phyloP scores from a whole-genome alignment of 2,113 vertebrate genomes.

The Salvelinus namaycush region DNA sequence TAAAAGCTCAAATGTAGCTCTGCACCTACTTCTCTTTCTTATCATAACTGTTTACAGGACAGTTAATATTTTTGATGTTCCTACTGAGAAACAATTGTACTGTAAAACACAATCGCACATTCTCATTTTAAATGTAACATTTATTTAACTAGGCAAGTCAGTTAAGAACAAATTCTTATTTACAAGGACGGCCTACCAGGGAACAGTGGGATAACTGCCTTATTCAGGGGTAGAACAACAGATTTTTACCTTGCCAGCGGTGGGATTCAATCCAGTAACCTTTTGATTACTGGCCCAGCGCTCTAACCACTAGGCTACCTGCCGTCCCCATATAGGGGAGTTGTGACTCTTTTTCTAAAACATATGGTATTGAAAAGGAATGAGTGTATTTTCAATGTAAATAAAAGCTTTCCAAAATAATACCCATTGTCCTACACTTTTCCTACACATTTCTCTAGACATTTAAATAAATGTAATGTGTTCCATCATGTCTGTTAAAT shows the following conservation, averaged over 20 bases:
- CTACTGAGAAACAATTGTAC: constrained; percentile 52
- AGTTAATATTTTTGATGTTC: constrained; percentile 52
- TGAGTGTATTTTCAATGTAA: constrained; percentile 61
- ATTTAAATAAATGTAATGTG: no score
- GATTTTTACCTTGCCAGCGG: no score
- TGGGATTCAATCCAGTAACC: no score
- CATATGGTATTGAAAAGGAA: constrained; percentile 51
- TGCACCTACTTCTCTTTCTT: constrained; percentile 39
- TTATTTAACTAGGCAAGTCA: neutral
- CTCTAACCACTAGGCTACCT: no score
- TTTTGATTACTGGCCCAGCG: no score
- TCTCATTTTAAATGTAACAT: constrained; percentile 42
- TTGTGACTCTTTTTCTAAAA: constrained; percentile 62
- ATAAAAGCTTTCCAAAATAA: constrained; percentile 66
- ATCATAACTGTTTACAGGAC: constrained; percentile 56
- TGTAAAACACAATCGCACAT: constrained; percentile 63
- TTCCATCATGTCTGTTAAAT: no score
- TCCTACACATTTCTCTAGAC: neutral
- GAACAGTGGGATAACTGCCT: no score
- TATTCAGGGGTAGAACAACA: no score
- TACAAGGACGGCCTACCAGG: no score
- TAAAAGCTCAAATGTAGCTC: constrained; percentile 29
- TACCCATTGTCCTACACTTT: constrained; percentile 29
- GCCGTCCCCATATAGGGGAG: neutral
- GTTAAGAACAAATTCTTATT: no score